Base-by-base conservation (phyloP, 2,797 vertebrate species). In the Apogon hyalosoma region DNA sequence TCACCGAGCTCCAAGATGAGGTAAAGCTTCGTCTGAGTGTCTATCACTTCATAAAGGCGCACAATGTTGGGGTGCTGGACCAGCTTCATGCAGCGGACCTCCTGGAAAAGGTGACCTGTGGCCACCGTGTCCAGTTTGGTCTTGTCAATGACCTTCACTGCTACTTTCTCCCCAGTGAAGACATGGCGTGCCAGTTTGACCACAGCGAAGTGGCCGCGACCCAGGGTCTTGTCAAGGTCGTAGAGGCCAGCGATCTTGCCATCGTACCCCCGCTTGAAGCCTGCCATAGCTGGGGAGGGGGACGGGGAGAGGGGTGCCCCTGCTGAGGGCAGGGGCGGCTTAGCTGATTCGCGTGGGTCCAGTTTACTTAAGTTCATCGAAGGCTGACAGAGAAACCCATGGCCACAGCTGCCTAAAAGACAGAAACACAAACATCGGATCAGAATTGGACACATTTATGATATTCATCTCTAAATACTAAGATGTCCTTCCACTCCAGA, bases 31-130 rank as follows among this genome's bases (percentile, higher is more conserved):
- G 97, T 98, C 91, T 99, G 98, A 1, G 98, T 99, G 85, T 99
- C 98, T 51, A 99, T 99, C 65, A 99, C 98, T 87, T 99, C 97
- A 3, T 99, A 99, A 3, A 99, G 93, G 5, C 98, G 95, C 33
- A 99, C 98, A 7, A 99, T 98, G 88, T 99, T 99, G 31, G 98
- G 98, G 74, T 99, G 98, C 82, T 99, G 98, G 69, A 99, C 98
- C 13, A 99, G 90, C 80, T 99, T 99, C 98, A 99, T 99, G 90
- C 98, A 99, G 82, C 97, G 94, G 10, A 99, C 98, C 87, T 99
- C 98, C 78, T 99, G 98, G 87, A 99, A 99, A 14, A 99, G 96
- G 75, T 99, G 98, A 1, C 97, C 97, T 0, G 97, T 99, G 21
- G 98, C 98, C 0, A 97, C 90, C 0, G 95, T 94, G 93, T 99